Conservation (phyloP, 2,888 invertebrate genomes). For the Lasioglossum calceatum region DNA sequence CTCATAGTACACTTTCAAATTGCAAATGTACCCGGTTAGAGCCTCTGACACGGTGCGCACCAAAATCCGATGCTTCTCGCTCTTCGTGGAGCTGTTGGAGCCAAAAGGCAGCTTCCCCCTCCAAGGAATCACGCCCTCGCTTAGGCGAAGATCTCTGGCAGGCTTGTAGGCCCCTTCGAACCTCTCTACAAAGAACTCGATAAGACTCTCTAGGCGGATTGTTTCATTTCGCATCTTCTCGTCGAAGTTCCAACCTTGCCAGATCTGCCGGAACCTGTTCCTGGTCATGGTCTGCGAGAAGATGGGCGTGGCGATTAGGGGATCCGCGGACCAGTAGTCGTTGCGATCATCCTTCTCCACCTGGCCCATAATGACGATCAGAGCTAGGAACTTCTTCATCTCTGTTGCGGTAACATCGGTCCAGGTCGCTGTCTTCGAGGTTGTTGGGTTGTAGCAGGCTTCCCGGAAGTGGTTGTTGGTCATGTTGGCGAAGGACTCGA, state of each 20-base stretch:
- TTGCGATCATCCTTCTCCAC: slow-evolving; percentile 3
- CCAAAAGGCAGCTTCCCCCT: neutral
- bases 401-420: neutral
- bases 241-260: slow-evolving; percentile 1
- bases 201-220: neutral
- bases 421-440: slow-evolving; percentile 5
- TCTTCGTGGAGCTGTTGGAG: neutral
- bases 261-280: neutral
- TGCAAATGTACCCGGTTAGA: neutral
- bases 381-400: neutral
- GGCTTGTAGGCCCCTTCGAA: neutral
- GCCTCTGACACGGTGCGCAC: neutral
- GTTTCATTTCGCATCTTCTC: neutral
- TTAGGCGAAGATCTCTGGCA: neutral
- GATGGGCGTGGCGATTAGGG: neutral
- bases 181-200: neutral
- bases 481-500: neutral
- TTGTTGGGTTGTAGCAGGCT: neutral
- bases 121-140: neutral
- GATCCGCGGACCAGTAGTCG: slow-evolving; percentile 9
- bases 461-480: neutral
- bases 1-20: neutral
- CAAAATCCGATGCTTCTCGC: neutral
- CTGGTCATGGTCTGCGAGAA: slow-evolving; percentile 8
- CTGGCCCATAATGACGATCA: slow-evolving; percentile 4